These are phyloP conservation scores for Nesoenas mayeri DNA, from an alignment of 2,113 vertebrate species.

Conservation along the genomic window DNA sequence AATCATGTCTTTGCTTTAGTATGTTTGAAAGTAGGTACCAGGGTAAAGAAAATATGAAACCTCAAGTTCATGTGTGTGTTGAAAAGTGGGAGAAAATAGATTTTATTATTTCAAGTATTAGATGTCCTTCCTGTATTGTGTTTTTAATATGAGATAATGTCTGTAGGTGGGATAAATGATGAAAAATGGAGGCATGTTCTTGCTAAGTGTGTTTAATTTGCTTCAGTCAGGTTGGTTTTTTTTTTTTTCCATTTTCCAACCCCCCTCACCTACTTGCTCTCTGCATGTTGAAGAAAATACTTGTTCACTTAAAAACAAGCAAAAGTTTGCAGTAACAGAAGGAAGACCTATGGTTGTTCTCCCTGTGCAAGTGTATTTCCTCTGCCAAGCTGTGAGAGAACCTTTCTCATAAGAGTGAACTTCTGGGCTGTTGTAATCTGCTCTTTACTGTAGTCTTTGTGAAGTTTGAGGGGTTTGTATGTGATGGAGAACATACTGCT, in stretches of 20 bases:
- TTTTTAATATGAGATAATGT: neutral
- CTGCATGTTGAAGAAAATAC: neutral
- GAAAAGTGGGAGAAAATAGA: neutral
- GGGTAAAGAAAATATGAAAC: neutral
- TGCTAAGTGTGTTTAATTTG: neutral
- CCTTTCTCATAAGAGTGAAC: neutral
- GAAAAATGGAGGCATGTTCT: neutral
- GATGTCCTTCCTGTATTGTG: neutral
- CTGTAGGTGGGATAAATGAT: conserved; percentile 7
- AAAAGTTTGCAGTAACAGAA: neutral
- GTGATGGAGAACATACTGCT: neutral
- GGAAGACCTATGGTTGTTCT: neutral
- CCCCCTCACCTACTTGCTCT: neutral
- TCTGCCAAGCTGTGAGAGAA: neutral
- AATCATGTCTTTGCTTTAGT: neutral
- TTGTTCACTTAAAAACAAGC: neutral
- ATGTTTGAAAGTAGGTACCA: neutral
- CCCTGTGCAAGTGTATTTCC: neutral
- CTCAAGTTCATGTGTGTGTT: neutral
- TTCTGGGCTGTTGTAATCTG: neutral
- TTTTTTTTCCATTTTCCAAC: neutral
- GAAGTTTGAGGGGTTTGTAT: neutral
- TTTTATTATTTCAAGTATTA: neutral
- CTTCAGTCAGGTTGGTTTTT: neutral
- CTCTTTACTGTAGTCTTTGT: neutral